Base-by-base conservation (phyloP, 2,113 vertebrate species). In the Myxocyprinus asiaticus region DNA sequence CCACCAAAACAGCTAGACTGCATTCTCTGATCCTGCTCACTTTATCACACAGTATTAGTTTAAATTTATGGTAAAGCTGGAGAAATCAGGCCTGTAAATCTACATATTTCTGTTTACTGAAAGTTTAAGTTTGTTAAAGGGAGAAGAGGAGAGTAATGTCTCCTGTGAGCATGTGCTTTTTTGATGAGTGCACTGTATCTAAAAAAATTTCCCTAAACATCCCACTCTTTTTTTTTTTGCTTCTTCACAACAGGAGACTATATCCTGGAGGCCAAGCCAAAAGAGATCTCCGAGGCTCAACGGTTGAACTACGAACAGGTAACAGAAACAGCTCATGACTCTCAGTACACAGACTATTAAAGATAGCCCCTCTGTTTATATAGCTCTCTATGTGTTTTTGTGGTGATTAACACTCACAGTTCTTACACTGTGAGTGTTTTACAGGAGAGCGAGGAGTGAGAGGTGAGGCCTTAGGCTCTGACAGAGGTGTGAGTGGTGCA, bases 281-380 rank as follows among this genome's bases (percentile, higher is more conserved):
- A 98, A 91, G 98, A 99, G 89, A 98, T 99, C 88, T 96, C 97
- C 56, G 98, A 99, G 92, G 96, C 93, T 88, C 98, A 99, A 87
- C 93, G 97, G 85, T 90, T 99, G 82, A 99, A 99, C 93, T 99
- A 99, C 82, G 98, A 99, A 86, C 97, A 99, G 96, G 98, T 99
- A 93, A 92, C 88, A 71, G 65, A 77, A 55, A 78, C 43, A 5
- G 56, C 10, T 56, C 3, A 42, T 33, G 58, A 74, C 71, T 74
- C 56, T 11, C 42, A 15, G 44, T 47, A 48, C 9, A 14, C 15
- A 48, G 10, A 17, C 56, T 50, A 10, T 48, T 7, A 7, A 75
- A 65, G 11, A 65, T 43, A 65, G 48, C 48, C 61, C 9, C 12
- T 65, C 33, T 65, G 61, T 55, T 76, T 55, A 55, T 33, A 44